Base-by-base conservation (phyloP, 2,888 invertebrate genomes). In the Acanthosepion pharaonis region DNA sequence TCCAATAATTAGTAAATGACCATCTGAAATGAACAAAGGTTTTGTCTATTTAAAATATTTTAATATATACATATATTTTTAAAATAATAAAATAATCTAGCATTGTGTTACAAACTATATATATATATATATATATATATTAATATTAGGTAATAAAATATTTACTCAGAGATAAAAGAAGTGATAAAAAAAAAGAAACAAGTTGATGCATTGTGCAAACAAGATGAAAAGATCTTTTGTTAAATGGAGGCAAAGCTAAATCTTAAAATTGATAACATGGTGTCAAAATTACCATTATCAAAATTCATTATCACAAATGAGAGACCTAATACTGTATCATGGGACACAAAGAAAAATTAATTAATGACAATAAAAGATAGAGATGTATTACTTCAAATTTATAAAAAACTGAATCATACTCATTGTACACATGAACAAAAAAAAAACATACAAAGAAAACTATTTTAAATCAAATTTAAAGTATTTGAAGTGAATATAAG, bases 161-260 rank as follows among this genome's bases (percentile, higher is more conserved):
- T n/a, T 9, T 78, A 11, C n/a, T n/a, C n/a, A 78, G 5, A 78
- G 78, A n/a, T 78, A 33, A n/a, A 78, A 28, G 5, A 94, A 94
- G 33, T 53, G 59, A 59, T 59, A 48, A 53, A 94, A 42, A 53
- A 55, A 55, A 33, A 59, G n/a, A 94, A 94, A 59, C 51, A 94
- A 42, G 28, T 94, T 94, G 94, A 55, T 28, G 94, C 55, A 25
- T 28, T 53, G 42, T 8, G 33, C 53, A 94, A 94, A 94, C 55
- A 78, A 78, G 78, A n/a, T 78, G 33, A 78, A 78, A 78, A n/a
- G n/a, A 92, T 92, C 92, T 33, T 53, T 53, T 28, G 28, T 51
- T 28, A 92, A 42, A 51, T 42, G 49, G 48, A 28, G 25, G n/a
- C 92, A 92, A 28, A 51, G 49, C 5, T 42, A 9, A 28, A 49